Evolutionary conservation across 2,888 invertebrate species (phyloP).

Genomic region (Tetropium fuscum): DNA sequence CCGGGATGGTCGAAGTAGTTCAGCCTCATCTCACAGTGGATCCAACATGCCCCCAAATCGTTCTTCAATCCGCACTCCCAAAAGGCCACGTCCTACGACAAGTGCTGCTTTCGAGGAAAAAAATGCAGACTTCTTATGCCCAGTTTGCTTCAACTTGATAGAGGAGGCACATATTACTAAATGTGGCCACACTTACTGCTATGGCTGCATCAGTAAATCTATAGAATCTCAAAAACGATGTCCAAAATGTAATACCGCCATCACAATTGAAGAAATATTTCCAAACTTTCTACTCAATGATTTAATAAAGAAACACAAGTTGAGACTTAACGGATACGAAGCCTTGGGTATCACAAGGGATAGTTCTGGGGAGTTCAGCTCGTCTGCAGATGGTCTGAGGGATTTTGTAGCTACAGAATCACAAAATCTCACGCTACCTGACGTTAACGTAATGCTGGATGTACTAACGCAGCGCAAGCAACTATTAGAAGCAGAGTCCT

Average conservation of each 20-base stretch:
- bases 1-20: slow-evolving; percentile 66
- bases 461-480: slow-evolving; percentile 83
- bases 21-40: slow-evolving; percentile 64
- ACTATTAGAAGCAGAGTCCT: slow-evolving; percentile 83
- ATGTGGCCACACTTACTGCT: slow-evolving; percentile 94
- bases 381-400: slow-evolving; percentile 69
- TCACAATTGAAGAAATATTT: slow-evolving; percentile 80
- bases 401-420: slow-evolving; percentile 78
- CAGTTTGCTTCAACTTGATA: slow-evolving; percentile 90
- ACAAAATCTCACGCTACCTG: slow-evolving; percentile 78
- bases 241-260: slow-evolving; percentile 83
- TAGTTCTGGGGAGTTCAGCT: slow-evolving; percentile 63
- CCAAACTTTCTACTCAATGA: slow-evolving; percentile 91
- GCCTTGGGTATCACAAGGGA: slow-evolving; percentile 63
- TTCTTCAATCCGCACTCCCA: slow-evolving; percentile 66
- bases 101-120: slow-evolving; percentile 75
- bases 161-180: slow-evolving; percentile 91
- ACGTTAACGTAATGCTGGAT: slow-evolving; percentile 86
- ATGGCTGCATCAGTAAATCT: slow-evolving; percentile 79
- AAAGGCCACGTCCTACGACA: slow-evolving; percentile 67
- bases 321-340: slow-evolving; percentile 67
- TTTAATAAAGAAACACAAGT: slow-evolving; percentile 79
- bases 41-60: slow-evolving; percentile 62
- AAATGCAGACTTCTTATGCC: slow-evolving; percentile 77
- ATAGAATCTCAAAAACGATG: slow-evolving; percentile 78